Evolutionary conservation across 2,888 invertebrate genomes (phyloP).

Genomic region (Epiblema foenella): DNA sequence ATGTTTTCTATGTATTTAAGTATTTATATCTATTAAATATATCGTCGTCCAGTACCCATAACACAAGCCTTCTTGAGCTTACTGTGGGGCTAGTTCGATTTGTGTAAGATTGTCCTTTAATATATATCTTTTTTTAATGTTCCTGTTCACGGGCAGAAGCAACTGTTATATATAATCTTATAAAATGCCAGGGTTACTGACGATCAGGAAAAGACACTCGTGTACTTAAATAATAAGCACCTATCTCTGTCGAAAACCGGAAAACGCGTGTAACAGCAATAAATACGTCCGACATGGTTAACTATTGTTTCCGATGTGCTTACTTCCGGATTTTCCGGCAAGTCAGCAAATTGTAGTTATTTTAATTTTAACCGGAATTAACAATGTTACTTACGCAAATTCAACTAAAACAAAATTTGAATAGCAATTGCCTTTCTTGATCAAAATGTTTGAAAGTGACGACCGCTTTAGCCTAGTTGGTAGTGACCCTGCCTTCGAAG

Average conservation of each 20-base stretch:
- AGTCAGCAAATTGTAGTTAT: background rate
- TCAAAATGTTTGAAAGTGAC: too few species aligned
- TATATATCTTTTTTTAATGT: too few species aligned
- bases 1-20: too few species aligned
- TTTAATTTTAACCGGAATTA: background rate
- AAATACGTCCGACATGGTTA: conserved; percentile 16
- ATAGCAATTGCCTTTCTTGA: background rate
- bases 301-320: conserved; percentile 18
- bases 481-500: too few species aligned
- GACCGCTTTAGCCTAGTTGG: too few species aligned
- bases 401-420: background rate
- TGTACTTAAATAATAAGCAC: conserved; percentile 20
- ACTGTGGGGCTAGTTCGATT: too few species aligned
- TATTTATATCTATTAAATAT: too few species aligned
- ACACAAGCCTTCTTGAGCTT: too few species aligned
- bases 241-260: conserved; percentile 9
- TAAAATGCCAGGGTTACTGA: conserved; percentile 10
- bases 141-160: too few species aligned
- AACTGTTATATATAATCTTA: background rate
- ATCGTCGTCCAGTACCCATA: too few species aligned
- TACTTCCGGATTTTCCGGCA: conserved; percentile 1
- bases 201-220: conserved; percentile 4
- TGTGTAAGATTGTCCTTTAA: too few species aligned
- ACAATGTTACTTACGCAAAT: background rate
- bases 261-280: conserved; percentile 8